Evolutionary conservation across 2,888 invertebrate genomes (phyloP), one percentile per base, ranked within the genome.

Genomic region (Agapetus fuscipes): DNA sequence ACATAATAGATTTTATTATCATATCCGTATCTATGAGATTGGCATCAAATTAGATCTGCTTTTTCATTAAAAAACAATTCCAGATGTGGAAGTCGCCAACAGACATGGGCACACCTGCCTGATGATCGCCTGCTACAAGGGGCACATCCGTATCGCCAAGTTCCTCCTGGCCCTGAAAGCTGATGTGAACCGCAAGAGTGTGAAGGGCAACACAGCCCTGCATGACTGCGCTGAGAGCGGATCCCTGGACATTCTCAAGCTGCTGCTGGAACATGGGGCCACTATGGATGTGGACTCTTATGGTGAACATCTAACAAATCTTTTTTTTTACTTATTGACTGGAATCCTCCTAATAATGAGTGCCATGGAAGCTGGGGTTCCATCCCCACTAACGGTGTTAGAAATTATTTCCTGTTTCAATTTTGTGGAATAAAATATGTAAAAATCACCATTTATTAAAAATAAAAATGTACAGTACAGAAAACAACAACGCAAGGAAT

Each of bases 191-290:
- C 77, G 93, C 46, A 91, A 90, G 64, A 88, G 88, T 55, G 83
- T 87, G 9, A 90, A 89, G 60, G 85, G 85, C 17, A 96, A 96
- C 63, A 96, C 96, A 6, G 96, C 96, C n/a, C 61, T 97, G 24
- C 96, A 97, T 66, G 96, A 97, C 57, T 94, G 95, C 58, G 95
- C 95, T 0, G 96, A 97, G 62, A 90, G 91, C 37, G 96, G 96
- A 3, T 91, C 89, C 26, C 66, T 95, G 48, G 88, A 89, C 54
- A 93, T 96, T 56, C 75, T 95, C 54, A 88, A 90, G 65, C 71
- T 95, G 60, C 72, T 97, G 45, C 64, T 97, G 24, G 77, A 81
- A 28, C 78, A 88, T 58, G 90, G 89, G 31, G 96, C 95, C 10
- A 78, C 78, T 29, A 91, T 96, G 85, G 89, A 90, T 57, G 87